Evolutionary conservation across 2,888 invertebrate species (phyloP).

Genomic region (Orthosia cruda): DNA sequence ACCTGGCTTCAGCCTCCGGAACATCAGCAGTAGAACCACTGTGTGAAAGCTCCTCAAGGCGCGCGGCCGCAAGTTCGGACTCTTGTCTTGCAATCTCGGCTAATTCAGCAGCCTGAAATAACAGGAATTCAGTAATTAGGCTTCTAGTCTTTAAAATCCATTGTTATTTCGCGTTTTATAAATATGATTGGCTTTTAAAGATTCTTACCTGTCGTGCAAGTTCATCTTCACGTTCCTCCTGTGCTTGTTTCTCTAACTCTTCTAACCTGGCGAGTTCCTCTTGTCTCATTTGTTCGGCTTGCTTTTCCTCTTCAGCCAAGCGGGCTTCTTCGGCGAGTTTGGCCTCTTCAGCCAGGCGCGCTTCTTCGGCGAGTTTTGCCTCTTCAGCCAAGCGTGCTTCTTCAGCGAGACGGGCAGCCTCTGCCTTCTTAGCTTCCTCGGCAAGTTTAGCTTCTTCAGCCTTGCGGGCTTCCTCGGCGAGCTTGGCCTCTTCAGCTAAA

Average conservation of each 20-base stretch:
- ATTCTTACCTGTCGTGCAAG: constrained; percentile 92
- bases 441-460: constrained; percentile 87
- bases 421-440: constrained; percentile 86
- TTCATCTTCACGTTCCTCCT: constrained; percentile 93
- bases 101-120: constrained; percentile 92
- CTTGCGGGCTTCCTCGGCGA: constrained; percentile 84
- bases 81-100: constrained; percentile 93
- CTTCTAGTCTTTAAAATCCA: neutral
- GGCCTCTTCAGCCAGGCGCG: constrained; percentile 87
- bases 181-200: neutral
- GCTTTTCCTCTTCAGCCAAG: constrained; percentile 88
- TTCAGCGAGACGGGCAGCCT: constrained; percentile 87
- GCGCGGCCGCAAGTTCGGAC: constrained; percentile 92
- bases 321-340: constrained; percentile 88
- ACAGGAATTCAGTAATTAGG: neutral
- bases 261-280: constrained; percentile 91
- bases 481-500: constrained; percentile 79
- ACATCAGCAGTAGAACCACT: constrained; percentile 86
- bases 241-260: constrained; percentile 92
- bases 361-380: constrained; percentile 89
- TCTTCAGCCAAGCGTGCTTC: constrained; percentile 85
- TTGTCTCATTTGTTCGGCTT: constrained; percentile 90
- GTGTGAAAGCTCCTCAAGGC: constrained; percentile 91
- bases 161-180: neutral
- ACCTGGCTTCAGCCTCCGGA: constrained; percentile 84